These are phyloP conservation scores for Anniella stebbinsi DNA, from an alignment of 2,797 vertebrate species.

Conservation along the genomic window DNA sequence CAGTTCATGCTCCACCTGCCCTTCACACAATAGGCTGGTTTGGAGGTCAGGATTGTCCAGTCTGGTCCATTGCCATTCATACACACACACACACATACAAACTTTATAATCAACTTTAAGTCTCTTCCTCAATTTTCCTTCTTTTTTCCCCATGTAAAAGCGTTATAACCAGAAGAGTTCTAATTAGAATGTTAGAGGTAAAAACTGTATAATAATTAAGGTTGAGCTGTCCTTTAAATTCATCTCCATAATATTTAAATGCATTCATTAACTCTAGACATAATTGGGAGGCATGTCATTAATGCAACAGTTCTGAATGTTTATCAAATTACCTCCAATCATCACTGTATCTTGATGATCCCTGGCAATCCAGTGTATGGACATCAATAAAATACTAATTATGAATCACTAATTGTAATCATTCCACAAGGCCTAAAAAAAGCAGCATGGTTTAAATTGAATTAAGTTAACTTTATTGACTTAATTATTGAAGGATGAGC, in stretches of 20 bases:
- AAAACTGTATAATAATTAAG: conserved; percentile 73
- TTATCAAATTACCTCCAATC: conserved; percentile 78
- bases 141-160: conserved; percentile 37
- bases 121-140: conserved; percentile 44
- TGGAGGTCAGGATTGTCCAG: background rate
- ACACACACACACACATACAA: background rate
- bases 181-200: conserved; percentile 72
- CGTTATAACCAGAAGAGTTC: conserved; percentile 64
- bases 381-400: conserved; percentile 81
- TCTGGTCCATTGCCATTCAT: background rate
- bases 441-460: conserved; percentile 75
- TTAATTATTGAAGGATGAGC: conserved; percentile 79
- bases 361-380: conserved; percentile 62
- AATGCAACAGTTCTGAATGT: conserved; percentile 76
- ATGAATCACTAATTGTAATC: conserved; percentile 79
- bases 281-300: conserved; percentile 77
- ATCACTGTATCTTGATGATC: conserved; percentile 67
- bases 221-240: conserved; percentile 78
- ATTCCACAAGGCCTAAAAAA: conserved; percentile 69
- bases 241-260: conserved; percentile 73
- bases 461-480: conserved; percentile 80
- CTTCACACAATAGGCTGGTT: background rate
- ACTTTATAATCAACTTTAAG: conserved; percentile 17
- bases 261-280: conserved; percentile 76
- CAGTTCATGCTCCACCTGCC: background rate